These are phyloP conservation scores for Leptogaster cylindrica DNA, from an alignment of 2,888 invertebrate genomes.

Conservation along the genomic window DNA sequence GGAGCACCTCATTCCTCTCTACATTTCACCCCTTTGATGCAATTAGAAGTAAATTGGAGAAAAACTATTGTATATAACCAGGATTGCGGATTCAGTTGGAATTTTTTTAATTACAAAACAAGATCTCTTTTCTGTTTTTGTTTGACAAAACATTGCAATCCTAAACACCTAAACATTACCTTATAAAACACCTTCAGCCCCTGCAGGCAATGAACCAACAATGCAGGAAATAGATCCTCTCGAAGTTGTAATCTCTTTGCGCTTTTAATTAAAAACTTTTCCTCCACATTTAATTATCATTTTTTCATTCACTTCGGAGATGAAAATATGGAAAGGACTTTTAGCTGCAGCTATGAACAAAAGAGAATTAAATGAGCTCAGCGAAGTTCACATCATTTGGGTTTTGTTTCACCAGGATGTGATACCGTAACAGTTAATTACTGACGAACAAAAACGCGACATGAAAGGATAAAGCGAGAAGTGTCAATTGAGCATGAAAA, in stretches of 20 bases:
- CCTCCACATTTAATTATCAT: neutral
- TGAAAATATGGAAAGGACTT: neutral
- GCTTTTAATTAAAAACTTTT: constrained; percentile 7
- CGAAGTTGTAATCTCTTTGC: neutral
- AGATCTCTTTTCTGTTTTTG: too few relatives aligned
- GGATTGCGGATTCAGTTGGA: too few relatives aligned
- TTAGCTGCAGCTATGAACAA: neutral
- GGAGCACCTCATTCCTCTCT: too few relatives aligned
- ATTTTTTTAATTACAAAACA: too few relatives aligned
- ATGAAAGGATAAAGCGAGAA: neutral
- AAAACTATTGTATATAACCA: too few relatives aligned
- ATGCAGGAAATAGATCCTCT: neutral
- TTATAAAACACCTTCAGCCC: too few relatives aligned
- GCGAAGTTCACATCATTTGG: neutral
- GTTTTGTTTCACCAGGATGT: neutral
- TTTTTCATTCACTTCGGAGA: neutral
- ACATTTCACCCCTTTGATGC: too few relatives aligned
- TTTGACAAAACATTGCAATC: too few relatives aligned
- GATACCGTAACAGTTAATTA: neutral
- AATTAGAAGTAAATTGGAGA: too few relatives aligned
- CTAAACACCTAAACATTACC: too few relatives aligned
- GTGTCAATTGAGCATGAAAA: neutral
- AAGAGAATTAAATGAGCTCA: neutral
- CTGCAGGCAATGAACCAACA: too few relatives aligned
- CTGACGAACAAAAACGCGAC: neutral